Percentiles rank a stretch among this genome's conserved stretches.
Conservation (phyloP, 2,888 invertebrate species). For the Helicoverpa assulta region DNA sequence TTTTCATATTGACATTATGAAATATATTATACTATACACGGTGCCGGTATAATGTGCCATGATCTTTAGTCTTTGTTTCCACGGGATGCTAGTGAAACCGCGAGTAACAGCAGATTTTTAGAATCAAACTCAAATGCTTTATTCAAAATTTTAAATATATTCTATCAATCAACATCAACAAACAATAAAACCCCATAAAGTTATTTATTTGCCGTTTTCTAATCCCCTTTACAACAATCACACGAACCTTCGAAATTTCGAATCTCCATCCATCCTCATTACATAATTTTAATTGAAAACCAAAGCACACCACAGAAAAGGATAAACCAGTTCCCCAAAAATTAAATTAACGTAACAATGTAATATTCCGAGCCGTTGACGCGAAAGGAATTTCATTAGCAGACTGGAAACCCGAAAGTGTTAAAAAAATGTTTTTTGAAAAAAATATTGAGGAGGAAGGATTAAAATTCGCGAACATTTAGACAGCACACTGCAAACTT, state of each 20-base stretch:
- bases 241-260: neutral
- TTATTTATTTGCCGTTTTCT: neutral
- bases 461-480: neutral
- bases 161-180: neutral
- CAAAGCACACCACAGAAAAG: slow-evolving; percentile 7
- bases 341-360: slow-evolving; percentile 42
- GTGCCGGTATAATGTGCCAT: no score
- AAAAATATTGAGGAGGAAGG: neutral
- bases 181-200: neutral
- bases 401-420: slow-evolving; percentile 27
- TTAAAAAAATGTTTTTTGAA: neutral
- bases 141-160: no score
- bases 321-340: slow-evolving; percentile 30
- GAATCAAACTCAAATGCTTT: no score
- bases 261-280: neutral
- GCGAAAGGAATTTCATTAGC: slow-evolving; percentile 45
- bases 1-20: no score
- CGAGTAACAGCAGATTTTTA: no score
- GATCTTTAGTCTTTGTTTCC: no score
- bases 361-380: slow-evolving; percentile 49
- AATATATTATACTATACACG: no score
- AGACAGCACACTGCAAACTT: no score
- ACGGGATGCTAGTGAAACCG: no score
- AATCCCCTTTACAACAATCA: neutral
- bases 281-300: slow-evolving; percentile 1